Conservation (phyloP, 2,888 invertebrate genomes). For the Selenia dentaria region DNA sequence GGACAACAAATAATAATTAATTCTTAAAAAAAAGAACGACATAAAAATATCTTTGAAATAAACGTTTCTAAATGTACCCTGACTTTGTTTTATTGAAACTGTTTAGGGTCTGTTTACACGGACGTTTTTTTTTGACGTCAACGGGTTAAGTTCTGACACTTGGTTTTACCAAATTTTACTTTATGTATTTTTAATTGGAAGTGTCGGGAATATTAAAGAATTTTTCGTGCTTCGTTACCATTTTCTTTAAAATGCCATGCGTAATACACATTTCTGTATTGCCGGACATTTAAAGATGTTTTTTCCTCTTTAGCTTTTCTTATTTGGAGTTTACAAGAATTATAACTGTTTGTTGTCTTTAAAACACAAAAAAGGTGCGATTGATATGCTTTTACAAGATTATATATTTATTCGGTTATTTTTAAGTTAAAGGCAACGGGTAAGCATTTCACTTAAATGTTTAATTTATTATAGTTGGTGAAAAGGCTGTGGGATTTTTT, state of each 20-base stretch:
- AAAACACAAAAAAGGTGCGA: constrained; percentile 22
- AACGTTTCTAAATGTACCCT: constrained; percentile 13
- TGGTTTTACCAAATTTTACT: constrained; percentile 1
- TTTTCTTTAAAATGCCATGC: too few species aligned
- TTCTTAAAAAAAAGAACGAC: constrained; percentile 12
- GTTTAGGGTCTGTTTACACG: background rate
- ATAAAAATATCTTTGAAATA: constrained; percentile 5
- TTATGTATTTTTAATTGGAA: background rate
- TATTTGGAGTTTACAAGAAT: constrained; percentile 3
- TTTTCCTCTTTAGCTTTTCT: background rate
- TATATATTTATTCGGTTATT: constrained; percentile 29
- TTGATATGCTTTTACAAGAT: constrained; percentile 18
- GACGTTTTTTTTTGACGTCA: background rate
- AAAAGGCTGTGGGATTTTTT: constrained; percentile 47
- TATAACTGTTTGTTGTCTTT: constrained; percentile 27
- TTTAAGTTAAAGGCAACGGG: constrained; percentile 51
- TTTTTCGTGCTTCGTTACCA: too few species aligned
- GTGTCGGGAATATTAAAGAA: background rate
- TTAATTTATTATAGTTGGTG: constrained; percentile 38
- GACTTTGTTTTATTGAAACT: constrained; percentile 14
- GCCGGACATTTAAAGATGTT: too few species aligned
- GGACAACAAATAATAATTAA: constrained; percentile 30
- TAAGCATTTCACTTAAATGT: constrained; percentile 54
- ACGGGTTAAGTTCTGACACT: background rate
- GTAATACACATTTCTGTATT: too few species aligned